phyloP scores from a whole-genome alignment of 53 echinoderm and acorn worm genomes.

The Arbacia lixula region DNA sequence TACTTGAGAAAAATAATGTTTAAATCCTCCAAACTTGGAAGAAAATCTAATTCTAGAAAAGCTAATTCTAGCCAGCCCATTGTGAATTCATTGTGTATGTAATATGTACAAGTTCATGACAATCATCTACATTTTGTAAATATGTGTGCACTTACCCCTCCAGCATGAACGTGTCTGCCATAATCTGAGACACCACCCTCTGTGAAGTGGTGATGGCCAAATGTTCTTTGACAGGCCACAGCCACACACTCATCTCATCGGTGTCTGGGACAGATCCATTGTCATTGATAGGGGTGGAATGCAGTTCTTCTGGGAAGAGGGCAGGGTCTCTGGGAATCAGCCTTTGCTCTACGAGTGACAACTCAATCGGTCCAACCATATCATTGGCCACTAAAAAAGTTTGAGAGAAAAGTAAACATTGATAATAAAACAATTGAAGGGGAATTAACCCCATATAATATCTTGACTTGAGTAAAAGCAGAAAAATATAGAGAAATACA shows the following conservation, averaged over 20 bases:
- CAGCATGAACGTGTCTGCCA: not conserved
- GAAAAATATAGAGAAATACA: too few relatives aligned
- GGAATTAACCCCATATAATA: too few relatives aligned
- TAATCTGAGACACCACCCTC: conserved; percentile 23
- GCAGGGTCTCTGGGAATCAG: conserved; percentile 40
- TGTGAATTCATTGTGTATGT: too few relatives aligned
- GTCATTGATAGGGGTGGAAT: conserved; percentile 3
- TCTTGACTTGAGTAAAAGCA: too few relatives aligned
- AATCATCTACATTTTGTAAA: too few relatives aligned
- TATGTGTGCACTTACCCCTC: conserved; percentile 25
- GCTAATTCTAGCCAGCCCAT: too few relatives aligned
- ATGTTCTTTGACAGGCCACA: conserved; percentile 80
- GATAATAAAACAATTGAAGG: too few relatives aligned
- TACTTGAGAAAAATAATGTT: too few relatives aligned
- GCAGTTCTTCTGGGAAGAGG: conserved; percentile 42
- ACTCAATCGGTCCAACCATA: conserved; percentile 25
- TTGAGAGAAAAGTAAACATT: too few relatives aligned
- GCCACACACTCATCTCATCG: conserved; percentile 49
- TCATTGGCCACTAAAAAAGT: conserved; percentile 11
- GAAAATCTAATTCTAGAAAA: too few relatives aligned
- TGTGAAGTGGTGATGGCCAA: conserved; percentile 54
- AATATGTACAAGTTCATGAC: too few relatives aligned
- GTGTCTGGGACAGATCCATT: conserved; percentile 1
- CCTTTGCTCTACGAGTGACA: conserved; percentile 40
- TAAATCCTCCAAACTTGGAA: too few relatives aligned